Base-by-base conservation (phyloP, 53 echinoderm and acorn worm species). In the Mesocentrotus franciscanus region DNA sequence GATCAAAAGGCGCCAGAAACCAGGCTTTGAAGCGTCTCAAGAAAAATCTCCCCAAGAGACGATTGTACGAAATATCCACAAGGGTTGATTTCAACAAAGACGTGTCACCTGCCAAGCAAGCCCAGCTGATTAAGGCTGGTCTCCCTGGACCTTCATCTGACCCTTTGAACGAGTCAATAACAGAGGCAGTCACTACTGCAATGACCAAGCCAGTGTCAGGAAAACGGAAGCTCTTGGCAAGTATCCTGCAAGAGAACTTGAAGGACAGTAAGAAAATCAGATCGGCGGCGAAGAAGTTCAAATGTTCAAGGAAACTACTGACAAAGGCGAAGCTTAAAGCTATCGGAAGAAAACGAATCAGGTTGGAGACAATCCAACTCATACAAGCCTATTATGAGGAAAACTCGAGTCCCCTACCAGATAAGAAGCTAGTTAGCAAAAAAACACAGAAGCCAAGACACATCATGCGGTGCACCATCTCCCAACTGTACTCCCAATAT, bases 341-440 rank as follows among this genome's bases (percentile, higher is more conserved):
- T 24, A 17, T 17, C 22, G 72, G 72, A 1, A 13, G 60, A 14
- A 60, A 9, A 72, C 9, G 10, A 9, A 14, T 72, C 27, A 0
- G 24, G 8, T 5, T n/a, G 24, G 26, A 27, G 6, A 72, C 72
- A 9, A 27, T 72, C 9, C 13, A n/a, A n/a, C 72, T 72, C 24
- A 27, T 72, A 9, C 24, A 27, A 72, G 26, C 13, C 13, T 72
- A n/a, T 26, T 72, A 96, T 90, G 92, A 96, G 29, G 85, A 35
- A 16, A 90, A 96, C 59, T 95, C 97, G 33, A 94, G 59, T 20
- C 34, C 60, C 56, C 10, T 96, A 7, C 97, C 97, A 16, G 95
- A 97, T 85, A 96, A 96, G 33, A 97, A 96, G 36, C 64, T 96
- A 24, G 95, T 97, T 4, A 97, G 97, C 85, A 97, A 97, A 74